Conservation (phyloP, 1,140 invertebrate genomes). For the Philotrypesis tridentata region DNA sequence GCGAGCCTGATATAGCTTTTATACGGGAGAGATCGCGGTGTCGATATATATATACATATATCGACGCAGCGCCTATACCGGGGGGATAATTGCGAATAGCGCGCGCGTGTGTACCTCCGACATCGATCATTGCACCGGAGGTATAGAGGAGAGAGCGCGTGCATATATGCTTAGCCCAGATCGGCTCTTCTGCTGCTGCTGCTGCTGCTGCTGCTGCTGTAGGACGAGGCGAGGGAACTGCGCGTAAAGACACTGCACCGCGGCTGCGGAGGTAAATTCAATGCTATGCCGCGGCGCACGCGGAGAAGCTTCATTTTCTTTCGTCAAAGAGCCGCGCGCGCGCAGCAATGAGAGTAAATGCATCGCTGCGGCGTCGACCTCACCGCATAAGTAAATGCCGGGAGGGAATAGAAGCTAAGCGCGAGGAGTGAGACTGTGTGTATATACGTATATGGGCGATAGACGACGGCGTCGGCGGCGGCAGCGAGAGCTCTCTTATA, state of each 20-base stretch:
- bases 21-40: not conserved
- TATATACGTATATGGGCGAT: not conserved
- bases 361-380: not conserved
- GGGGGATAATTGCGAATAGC: not conserved
- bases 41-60: slow-evolving; percentile 32
- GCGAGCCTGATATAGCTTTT: not conserved
- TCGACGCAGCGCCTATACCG: not conserved
- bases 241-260: not conserved
- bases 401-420: not conserved
- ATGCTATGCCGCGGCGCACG: too few species aligned
- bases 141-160: not conserved
- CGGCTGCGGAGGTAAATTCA: not conserved
- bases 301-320: slow-evolving; percentile 13
- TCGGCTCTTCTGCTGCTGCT: not conserved
- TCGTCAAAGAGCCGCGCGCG: slow-evolving; percentile 14
- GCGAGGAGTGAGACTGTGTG: not conserved
- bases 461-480: too few species aligned
- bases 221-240: too few species aligned
- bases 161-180: not conserved
- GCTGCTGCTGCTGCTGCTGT: too few species aligned
- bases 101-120: too few species aligned
- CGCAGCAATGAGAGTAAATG: not conserved
- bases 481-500: too few species aligned
- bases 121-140: not conserved
- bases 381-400: slow-evolving; percentile 19